These are phyloP conservation scores for Steinernema hermaphroditum DNA, from an alignment of 2,888 invertebrate genomes.

Conservation along the genomic window DNA sequence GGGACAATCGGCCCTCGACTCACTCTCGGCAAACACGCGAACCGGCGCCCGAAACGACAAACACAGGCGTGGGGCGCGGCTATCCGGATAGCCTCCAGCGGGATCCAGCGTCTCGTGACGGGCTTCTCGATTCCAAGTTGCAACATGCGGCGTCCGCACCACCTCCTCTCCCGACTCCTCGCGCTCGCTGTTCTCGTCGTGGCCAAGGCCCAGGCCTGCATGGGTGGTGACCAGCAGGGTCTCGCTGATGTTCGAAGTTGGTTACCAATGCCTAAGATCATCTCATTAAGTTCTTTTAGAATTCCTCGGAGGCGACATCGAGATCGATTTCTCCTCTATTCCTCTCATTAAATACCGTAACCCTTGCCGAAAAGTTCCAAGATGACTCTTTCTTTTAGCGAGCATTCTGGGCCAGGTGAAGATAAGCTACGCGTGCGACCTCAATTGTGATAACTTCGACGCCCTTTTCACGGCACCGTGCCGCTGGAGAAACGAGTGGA, in stretches of 20 bases:
- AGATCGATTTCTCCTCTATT: conserved; percentile 49
- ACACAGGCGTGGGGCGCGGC: conserved; percentile 11
- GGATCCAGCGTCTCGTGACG: neutral
- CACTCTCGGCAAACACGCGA: conserved; percentile 19
- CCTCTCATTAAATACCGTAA: conserved; percentile 55
- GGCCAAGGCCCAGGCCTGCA: conserved; percentile 4
- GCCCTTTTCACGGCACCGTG: conserved; percentile 52
- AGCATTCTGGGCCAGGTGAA: conserved; percentile 52
- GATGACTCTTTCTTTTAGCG: conserved; percentile 37
- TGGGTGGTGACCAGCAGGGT: conserved; percentile 32
- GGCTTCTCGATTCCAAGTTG: conserved; percentile 18
- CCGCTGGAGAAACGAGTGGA: conserved; percentile 59
- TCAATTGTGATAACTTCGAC: conserved; percentile 59
- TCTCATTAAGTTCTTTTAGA: conserved; percentile 38
- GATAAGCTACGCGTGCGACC: conserved; percentile 48
- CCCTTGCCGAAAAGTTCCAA: neutral
- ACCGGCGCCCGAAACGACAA: conserved; percentile 19
- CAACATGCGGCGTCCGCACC: conserved; percentile 24
- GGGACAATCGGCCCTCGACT: conserved; percentile 26
- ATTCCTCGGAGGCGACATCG: conserved; percentile 57
- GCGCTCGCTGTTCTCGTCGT: neutral
- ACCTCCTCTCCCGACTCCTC: conserved; percentile 11
- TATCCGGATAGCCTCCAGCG: conserved; percentile 18
- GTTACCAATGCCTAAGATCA: neutral
- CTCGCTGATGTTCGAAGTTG: conserved; percentile 39